phyloP scores from a whole-genome alignment of 2,888 invertebrate genomes.

The Anagyrus pseudococci region DNA sequence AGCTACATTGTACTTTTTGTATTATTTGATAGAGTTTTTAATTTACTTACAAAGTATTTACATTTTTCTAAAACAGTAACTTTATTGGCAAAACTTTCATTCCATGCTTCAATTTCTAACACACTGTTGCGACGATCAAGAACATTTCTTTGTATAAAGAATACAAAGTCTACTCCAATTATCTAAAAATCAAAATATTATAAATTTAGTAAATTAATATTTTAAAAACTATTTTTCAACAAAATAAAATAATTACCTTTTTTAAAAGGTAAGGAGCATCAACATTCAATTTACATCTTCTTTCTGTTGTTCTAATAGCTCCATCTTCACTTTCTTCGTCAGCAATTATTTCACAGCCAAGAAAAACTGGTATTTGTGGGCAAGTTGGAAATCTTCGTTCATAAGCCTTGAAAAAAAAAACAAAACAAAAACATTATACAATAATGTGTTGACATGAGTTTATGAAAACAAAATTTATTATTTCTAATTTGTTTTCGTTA shows the following conservation, averaged over 20 bases:
- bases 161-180: constrained; percentile 89
- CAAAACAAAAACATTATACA: too few relatives aligned
- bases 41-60: constrained; percentile 81
- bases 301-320: constrained; percentile 78
- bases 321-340: constrained; percentile 82
- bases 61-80: constrained; percentile 89
- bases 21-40: background rate
- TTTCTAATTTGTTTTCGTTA: too few relatives aligned
- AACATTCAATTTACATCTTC: constrained; percentile 88
- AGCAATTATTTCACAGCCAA: constrained; percentile 82
- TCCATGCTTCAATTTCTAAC: constrained; percentile 88
- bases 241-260: constrained; percentile 69
- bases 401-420: constrained; percentile 75
- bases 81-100: constrained; percentile 87
- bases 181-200: constrained; percentile 67
- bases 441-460: too few relatives aligned
- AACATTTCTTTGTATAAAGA: constrained; percentile 89
- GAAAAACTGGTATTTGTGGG: constrained; percentile 92
- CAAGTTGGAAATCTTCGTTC: constrained; percentile 92
- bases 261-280: constrained; percentile 94
- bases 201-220: constrained; percentile 12
- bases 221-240: background rate
- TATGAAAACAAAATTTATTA: too few relatives aligned
- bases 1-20: background rate
- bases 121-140: constrained; percentile 79